Evolutionary conservation across 2,797 vertebrate genomes (phyloP), one percentile per base, ranked within the genome.

Genomic region (Taeniopygia guttata): DNA sequence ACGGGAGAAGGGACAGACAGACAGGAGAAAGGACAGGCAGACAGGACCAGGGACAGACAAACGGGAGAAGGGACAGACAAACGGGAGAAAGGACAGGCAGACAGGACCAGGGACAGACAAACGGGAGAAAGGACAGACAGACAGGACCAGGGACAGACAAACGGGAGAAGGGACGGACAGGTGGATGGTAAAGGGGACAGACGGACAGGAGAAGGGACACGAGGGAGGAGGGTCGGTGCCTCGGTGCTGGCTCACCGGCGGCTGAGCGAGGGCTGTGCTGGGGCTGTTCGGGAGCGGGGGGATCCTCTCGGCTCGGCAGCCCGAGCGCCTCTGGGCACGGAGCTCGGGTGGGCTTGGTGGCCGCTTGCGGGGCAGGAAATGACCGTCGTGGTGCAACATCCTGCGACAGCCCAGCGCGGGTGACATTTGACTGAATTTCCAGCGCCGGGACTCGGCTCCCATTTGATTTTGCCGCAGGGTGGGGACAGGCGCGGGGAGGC

Each of bases 341-440:
- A 78, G 85, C 80, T 72, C 22, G 6, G 87, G 84, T 79, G 81
- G 91, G 69, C 87, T 93, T 3, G 45, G 51, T 75, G 91, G 83
- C 79, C 11, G 21, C 87, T 95, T 19, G 76, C 90, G 42, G 7
- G 4, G 81, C 97, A 97, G 97, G 97, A 97, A 97, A 95, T 93
- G 92, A 94, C 67, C 79, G 2, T 38, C 34, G 51, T 30, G 80
- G 36, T 56, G 86, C 21, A 11, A 62, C 74, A 95, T 95, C 89
- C 81, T 89, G 94, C 69, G 92, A 15, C 86, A 81, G 92, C 92
- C 70, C 96, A 22, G 64, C 5, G 0, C 17, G 10, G 52, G 62
- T 14, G 77, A 85, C 82, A 23, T 16, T 27, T 8, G 3, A 7
- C 60, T 49, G 8, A 2, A 5, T 40, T 79, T n/a, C 79, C 83